Percentiles rank a stretch among this genome's conserved stretches.
These are phyloP conservation scores for Alosa alosa DNA, from an alignment of 2,113 vertebrate genomes.

Conservation along the genomic window DNA sequence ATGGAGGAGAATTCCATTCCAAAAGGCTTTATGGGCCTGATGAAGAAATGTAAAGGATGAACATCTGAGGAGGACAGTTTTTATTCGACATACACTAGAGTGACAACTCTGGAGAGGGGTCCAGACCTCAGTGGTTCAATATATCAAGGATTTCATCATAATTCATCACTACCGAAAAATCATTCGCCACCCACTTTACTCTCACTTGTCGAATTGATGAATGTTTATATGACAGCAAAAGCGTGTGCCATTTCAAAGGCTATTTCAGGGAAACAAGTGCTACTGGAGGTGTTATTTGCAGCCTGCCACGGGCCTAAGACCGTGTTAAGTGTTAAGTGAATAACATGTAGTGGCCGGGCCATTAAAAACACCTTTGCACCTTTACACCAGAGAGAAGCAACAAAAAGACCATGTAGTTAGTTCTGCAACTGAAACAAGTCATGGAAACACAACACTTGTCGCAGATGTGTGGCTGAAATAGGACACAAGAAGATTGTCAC, in stretches of 20 bases:
- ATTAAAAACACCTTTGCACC: constrained; percentile 22
- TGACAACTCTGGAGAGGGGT: background rate
- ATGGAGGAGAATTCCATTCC: background rate
- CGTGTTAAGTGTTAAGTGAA: constrained; percentile 20
- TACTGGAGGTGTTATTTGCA: background rate
- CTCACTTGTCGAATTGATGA: constrained; percentile 21
- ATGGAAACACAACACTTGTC: constrained; percentile 36
- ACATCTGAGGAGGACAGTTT: background rate
- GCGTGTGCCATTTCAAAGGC: constrained; percentile 28
- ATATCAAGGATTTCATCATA: constrained; percentile 14
- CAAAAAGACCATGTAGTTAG: background rate
- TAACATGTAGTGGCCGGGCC: constrained; percentile 18
- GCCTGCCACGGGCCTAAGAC: constrained; percentile 4
- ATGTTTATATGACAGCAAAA: constrained; percentile 27
- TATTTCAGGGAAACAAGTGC: constrained; percentile 3
- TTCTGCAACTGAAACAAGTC: constrained; percentile 3
- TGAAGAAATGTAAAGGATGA: background rate
- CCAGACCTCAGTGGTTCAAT: constrained; percentile 4
- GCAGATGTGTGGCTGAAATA: constrained; percentile 16
- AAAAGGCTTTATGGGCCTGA: background rate
- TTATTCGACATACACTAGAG: background rate
- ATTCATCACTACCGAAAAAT: constrained; percentile 18
- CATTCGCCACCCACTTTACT: background rate
- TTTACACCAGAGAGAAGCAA: constrained; percentile 16
- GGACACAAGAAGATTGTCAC: background rate